phyloP scores from a whole-genome alignment of 2,113 vertebrate genomes.

The Electrona antarctica region DNA sequence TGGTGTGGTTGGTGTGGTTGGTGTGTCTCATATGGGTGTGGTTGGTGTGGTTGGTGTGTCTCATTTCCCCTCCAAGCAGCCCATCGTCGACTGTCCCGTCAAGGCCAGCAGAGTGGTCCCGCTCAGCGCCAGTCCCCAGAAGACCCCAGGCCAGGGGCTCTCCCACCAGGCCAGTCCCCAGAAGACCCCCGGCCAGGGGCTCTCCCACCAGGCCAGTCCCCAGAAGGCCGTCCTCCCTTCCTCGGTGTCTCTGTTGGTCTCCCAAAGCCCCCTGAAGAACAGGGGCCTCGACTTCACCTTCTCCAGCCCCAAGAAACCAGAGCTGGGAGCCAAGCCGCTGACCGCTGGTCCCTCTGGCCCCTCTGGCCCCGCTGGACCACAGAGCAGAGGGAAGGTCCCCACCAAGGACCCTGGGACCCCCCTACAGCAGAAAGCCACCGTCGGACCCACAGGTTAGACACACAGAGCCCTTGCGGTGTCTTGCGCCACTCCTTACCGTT shows the following conservation, averaged over 20 bases:
- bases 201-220: constrained; percentile 7
- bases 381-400: constrained; percentile 62
- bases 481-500: too few relatives aligned
- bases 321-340: constrained; percentile 42
- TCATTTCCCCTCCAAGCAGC: constrained; percentile 24
- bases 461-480: too few relatives aligned
- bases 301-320: constrained; percentile 64
- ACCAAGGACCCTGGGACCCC: constrained; percentile 69
- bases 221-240: constrained; percentile 10
- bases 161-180: constrained; percentile 26
- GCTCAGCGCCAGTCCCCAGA: constrained; percentile 57
- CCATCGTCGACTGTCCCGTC: constrained; percentile 39
- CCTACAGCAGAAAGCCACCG: constrained; percentile 74
- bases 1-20: too few relatives aligned
- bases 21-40: too few relatives aligned
- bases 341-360: constrained; percentile 39
- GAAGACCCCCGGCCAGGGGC: constrained; percentile 26
- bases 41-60: not conserved
- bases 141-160: constrained; percentile 33
- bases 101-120: constrained; percentile 45
- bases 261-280: constrained; percentile 46
- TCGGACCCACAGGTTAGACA: constrained; percentile 80
- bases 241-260: constrained; percentile 9
- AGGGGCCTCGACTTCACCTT: constrained; percentile 13
- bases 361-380: constrained; percentile 19